Conservation (phyloP, 2,113 vertebrate genomes). For the Nymphicus hollandicus region DNA sequence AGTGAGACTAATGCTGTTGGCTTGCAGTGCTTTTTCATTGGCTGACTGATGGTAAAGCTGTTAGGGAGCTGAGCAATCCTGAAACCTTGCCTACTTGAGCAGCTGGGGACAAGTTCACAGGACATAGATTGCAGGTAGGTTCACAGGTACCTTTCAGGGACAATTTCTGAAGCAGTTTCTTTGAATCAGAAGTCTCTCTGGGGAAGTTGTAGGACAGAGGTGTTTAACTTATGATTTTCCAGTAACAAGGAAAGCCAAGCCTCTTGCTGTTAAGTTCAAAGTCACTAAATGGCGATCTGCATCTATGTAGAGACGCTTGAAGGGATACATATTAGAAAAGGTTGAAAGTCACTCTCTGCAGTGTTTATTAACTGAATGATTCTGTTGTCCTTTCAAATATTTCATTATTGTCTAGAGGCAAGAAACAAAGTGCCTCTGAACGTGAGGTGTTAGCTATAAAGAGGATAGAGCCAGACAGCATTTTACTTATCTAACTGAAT, state of each 20-base stretch:
- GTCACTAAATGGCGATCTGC: neutral
- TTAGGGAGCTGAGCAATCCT: neutral
- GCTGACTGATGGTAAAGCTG: neutral
- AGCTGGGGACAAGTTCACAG: neutral
- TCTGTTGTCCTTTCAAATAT: neutral
- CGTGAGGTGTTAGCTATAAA: neutral
- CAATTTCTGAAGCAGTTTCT: neutral
- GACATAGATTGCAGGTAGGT: neutral
- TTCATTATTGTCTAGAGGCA: neutral
- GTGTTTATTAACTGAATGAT: neutral
- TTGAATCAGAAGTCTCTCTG: neutral
- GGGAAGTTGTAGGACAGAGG: neutral
- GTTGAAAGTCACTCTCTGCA: neutral
- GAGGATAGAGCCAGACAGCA: neutral
- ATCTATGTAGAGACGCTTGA: neutral
- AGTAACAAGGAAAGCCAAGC: neutral
- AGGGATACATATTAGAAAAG: neutral
- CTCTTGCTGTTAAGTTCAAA: neutral
- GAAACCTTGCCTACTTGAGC: neutral
- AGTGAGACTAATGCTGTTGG: neutral
- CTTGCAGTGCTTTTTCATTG: neutral
- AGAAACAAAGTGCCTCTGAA: conserved; percentile 10
- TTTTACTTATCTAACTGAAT: neutral
- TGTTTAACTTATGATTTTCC: neutral
- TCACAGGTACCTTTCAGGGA: neutral